A percentile compares a stretch with the other conserved stretches of the same genome.
phyloP scores from a whole-genome alignment of 2,797 vertebrate genomes.

The Takifugu rubripes region DNA sequence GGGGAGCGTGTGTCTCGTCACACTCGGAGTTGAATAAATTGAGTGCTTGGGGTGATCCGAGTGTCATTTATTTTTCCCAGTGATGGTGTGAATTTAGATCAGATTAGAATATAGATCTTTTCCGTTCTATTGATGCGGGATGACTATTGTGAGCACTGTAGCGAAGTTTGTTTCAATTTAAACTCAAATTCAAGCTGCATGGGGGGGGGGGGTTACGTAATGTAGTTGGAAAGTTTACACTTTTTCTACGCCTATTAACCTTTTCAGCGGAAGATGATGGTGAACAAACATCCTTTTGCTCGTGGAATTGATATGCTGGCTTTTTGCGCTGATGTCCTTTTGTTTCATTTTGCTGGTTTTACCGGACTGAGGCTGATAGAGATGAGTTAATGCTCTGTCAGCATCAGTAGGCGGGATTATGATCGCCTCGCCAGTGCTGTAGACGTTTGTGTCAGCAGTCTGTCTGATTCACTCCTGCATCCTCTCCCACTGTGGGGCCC shows the following conservation, averaged over 20 bases:
- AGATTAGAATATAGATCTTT: not conserved
- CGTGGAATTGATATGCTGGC: not conserved
- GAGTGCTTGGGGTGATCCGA: not conserved
- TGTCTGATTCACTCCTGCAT: slow-evolving; percentile 38
- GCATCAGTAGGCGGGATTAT: slow-evolving; percentile 68
- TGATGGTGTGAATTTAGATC: not conserved
- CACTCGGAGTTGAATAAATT: not conserved
- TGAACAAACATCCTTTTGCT: not conserved
- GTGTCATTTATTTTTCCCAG: slow-evolving; percentile 10
- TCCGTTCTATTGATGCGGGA: not conserved
- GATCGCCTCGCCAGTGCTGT: slow-evolving; percentile 53
- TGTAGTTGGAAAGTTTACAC: too few relatives aligned
- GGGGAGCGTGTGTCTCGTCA: too few relatives aligned
- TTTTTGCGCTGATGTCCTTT: not conserved
- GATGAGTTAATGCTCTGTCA: slow-evolving; percentile 45
- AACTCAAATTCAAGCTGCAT: not conserved
- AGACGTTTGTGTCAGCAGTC: slow-evolving; percentile 69
- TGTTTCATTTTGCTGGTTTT: slow-evolving; percentile 10
- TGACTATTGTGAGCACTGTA: not conserved
- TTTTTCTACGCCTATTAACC: too few relatives aligned
- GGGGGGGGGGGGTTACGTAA: too few relatives aligned
- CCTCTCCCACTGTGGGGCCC: slow-evolving; percentile 16
- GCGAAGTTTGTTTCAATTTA: not conserved
- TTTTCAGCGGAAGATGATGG: not conserved
- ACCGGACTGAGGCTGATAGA: slow-evolving; percentile 9